These are phyloP conservation scores for Cyclophora albipunctata DNA, from an alignment of 2,888 invertebrate species.

Conservation along the genomic window DNA sequence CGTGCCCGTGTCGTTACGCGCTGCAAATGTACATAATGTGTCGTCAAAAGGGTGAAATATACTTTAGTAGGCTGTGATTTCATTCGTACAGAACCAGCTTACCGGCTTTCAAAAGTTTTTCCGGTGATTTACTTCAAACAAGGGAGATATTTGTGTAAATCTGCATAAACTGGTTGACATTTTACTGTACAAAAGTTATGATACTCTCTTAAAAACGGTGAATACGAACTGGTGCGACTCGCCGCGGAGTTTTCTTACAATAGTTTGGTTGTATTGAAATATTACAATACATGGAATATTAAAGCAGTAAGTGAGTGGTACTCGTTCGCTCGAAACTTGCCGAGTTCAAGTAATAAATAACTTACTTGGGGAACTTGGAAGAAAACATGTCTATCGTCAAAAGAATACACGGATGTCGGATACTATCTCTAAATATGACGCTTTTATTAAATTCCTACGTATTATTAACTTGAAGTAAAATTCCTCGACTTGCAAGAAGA, in stretches of 20 bases:
- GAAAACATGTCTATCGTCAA: constrained; percentile 16
- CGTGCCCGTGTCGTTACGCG: constrained; percentile 71
- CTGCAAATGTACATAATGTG: constrained; percentile 73
- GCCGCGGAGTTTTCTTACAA: no score
- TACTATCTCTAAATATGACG: constrained; percentile 45
- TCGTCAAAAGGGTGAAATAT: constrained; percentile 75
- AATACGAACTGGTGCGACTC: no score
- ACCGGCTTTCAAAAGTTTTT: constrained; percentile 62
- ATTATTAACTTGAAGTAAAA: constrained; percentile 56
- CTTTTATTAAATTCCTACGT: constrained; percentile 70
- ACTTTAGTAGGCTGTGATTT: constrained; percentile 70
- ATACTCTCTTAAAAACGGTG: no score
- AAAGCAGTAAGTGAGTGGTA: no score
- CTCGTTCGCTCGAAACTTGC: no score
- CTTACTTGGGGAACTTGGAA: no score
- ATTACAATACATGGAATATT: no score
- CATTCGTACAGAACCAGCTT: constrained; percentile 50
- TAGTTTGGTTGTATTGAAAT: no score
- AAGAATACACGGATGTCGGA: constrained; percentile 29
- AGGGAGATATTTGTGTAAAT: constrained; percentile 27
- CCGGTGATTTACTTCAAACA: constrained; percentile 50
- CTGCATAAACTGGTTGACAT: constrained; percentile 8
- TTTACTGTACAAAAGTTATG: background rate
- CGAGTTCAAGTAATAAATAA: no score
- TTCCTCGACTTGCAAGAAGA: constrained; percentile 44